Evolutionary conservation across 2,888 invertebrate species (phyloP), one percentile per base, ranked within the genome.

Genomic region (Ormyrus thymus): DNA sequence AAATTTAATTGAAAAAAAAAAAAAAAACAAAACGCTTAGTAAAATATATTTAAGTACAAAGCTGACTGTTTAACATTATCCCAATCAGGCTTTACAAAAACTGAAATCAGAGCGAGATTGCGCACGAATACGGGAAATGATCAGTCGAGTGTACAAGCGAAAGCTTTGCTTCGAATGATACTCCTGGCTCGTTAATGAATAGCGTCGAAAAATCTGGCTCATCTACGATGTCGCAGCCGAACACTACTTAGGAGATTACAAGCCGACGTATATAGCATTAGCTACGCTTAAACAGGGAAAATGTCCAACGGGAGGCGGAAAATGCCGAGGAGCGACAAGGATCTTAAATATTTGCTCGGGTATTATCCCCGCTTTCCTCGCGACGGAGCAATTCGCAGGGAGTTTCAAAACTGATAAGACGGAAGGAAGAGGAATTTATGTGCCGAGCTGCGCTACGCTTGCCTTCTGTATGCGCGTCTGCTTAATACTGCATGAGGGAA

Each of bases 131-230:
- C 46, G 72, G 43, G 55, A 53, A 55, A 66, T 76, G 51, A 76
- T 79, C 53, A 56, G 64, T 69, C 62, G 61, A 5, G 15, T 11
- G 6, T 79, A 79, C 58, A 15, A 6, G 0, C 29, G 58, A 4
- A 29, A 29, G 29, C 29, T 29, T 29, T 29, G 29, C 29, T 29
- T 29, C 29, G 3, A 29, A 65, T 43, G 61, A 79, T 79, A 81
- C 83, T 13, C 71, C 80, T 75, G 70, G 81, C n/a, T 9, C 9
- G 59, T 64, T 74, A 74, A 73, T 64, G 55, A 74, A 69, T 74
- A 69, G 61, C n/a, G 45, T 10, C 46, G 66, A 69, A 69, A 76
- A 61, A 69, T 69, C 48, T 62, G 29, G n/a, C 10, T 66, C 48
- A 8, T 65, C 29, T 29, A 29, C 3, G 29, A 29, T 46, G 56